Conservation (phyloP, 2,888 invertebrate species). For the Ochlodes sylvanus region DNA sequence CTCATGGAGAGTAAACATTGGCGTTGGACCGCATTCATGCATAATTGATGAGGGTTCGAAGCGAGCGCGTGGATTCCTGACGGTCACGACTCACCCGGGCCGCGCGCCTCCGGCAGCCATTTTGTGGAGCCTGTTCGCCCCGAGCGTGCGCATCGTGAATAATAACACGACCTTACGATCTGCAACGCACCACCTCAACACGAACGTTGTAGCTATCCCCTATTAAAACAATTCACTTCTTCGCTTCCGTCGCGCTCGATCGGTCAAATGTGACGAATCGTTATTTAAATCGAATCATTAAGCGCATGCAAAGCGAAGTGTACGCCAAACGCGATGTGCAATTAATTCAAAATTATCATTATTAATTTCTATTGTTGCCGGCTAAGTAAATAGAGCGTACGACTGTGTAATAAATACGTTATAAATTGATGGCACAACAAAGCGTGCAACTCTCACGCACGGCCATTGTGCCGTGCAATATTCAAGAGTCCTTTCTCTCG, state of each 20-base stretch:
- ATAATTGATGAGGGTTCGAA: constrained; percentile 82
- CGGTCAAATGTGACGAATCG: constrained; percentile 59
- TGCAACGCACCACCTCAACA: constrained; percentile 15
- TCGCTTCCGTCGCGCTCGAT: constrained; percentile 64
- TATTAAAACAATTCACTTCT: constrained; percentile 12
- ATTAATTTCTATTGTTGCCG: constrained; percentile 80
- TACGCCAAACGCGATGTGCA: constrained; percentile 63
- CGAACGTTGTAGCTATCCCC: constrained; percentile 24
- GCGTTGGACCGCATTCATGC: constrained; percentile 82
- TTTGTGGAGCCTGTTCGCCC: constrained; percentile 76
- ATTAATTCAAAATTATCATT: constrained; percentile 76
- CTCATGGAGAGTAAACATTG: constrained; percentile 82
- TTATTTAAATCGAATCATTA: constrained; percentile 47
- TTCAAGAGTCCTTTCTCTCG: constrained; percentile 70
- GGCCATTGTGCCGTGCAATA: constrained; percentile 71
- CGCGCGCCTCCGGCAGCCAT: constrained; percentile 78
- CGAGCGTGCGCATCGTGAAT: constrained; percentile 71
- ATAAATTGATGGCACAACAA: constrained; percentile 72
- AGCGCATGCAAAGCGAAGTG: constrained; percentile 51
- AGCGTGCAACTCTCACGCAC: constrained; percentile 73
- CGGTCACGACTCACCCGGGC: constrained; percentile 77
- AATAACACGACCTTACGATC: constrained; percentile 61
- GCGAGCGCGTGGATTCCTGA: constrained; percentile 79
- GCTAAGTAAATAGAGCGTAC: constrained; percentile 77
- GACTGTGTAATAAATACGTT: constrained; percentile 73